phyloP scores from a whole-genome alignment of 2,888 invertebrate species.

The Heterodera filipjevi region DNA sequence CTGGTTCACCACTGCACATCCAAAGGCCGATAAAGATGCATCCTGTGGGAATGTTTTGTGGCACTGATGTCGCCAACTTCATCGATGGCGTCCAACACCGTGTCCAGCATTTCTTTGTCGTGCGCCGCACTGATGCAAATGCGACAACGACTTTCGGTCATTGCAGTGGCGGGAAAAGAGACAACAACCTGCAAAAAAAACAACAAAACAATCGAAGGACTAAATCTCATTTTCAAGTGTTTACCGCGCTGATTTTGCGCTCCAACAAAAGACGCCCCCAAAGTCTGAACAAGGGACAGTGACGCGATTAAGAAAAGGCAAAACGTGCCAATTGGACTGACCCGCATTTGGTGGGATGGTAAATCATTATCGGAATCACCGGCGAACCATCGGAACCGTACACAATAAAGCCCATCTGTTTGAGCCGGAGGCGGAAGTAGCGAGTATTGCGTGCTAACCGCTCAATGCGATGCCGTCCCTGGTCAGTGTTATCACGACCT shows the following conservation, averaged over 20 bases:
- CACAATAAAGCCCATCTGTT: conserved; percentile 86
- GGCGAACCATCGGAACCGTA: conserved; percentile 93
- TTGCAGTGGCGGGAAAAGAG: conserved; percentile 97
- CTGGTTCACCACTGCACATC: conserved; percentile 56
- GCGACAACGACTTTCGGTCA: conserved; percentile 71
- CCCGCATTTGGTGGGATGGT: conserved; percentile 91
- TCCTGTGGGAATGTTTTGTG: conserved; percentile 54
- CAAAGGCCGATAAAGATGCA: conserved; percentile 55
- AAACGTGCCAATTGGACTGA: conserved; percentile 65
- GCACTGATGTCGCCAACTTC: conserved; percentile 54
- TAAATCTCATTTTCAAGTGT: neutral
- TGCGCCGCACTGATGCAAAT: conserved; percentile 94
- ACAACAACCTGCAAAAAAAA: conserved; percentile 77
- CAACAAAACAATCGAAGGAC: neutral
- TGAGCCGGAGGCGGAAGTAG: conserved; percentile 71
- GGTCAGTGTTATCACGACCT: conserved; percentile 74
- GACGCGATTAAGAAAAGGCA: neutral
- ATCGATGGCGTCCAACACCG: conserved; percentile 52
- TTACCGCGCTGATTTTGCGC: conserved; percentile 74
- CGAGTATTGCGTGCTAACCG: conserved; percentile 68
- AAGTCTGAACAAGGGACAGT: conserved; percentile 70
- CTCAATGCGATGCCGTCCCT: conserved; percentile 66
- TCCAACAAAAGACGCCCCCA: conserved; percentile 83
- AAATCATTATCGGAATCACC: conserved; percentile 92
- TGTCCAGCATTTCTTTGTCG: conserved; percentile 87